phyloP scores from a whole-genome alignment of 2,113 vertebrate species.

The Acrocephalus kingi region DNA sequence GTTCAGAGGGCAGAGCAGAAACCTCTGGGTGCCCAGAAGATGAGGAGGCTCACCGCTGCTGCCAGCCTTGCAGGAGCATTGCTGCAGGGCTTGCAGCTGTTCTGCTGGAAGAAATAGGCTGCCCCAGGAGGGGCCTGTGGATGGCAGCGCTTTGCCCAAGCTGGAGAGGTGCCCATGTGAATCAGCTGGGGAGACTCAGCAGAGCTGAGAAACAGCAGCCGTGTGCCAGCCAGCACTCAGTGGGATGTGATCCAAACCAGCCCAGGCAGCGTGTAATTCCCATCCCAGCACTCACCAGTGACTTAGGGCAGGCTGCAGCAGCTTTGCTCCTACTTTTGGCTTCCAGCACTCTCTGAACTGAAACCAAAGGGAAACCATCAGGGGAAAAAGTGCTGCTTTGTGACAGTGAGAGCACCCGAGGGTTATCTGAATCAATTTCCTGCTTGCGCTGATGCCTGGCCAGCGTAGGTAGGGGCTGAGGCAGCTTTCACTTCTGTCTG shows the following conservation, averaged over 20 bases:
- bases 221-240: background rate
- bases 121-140: background rate
- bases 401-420: background rate
- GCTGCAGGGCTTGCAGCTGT: background rate
- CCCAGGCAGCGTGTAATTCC: background rate
- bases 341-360: background rate
- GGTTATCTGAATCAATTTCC: constrained; percentile 44
- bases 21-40: background rate
- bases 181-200: background rate
- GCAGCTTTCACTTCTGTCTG: constrained; percentile 45
- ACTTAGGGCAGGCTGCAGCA: background rate
- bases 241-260: background rate
- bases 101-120: background rate
- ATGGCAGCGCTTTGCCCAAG: background rate
- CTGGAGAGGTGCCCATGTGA: background rate
- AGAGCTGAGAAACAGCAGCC: background rate
- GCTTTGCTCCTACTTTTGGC: background rate
- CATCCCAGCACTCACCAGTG: background rate
- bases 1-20: background rate
- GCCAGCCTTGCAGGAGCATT: background rate
- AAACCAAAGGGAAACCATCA: constrained; percentile 8
- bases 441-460: constrained; percentile 4
- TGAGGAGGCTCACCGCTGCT: rapidly evolving
- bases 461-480: background rate
- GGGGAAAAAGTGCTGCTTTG: background rate